These are phyloP conservation scores for Plectropomus leopardus DNA, from an alignment of 2,113 vertebrate species.

Conservation along the genomic window DNA sequence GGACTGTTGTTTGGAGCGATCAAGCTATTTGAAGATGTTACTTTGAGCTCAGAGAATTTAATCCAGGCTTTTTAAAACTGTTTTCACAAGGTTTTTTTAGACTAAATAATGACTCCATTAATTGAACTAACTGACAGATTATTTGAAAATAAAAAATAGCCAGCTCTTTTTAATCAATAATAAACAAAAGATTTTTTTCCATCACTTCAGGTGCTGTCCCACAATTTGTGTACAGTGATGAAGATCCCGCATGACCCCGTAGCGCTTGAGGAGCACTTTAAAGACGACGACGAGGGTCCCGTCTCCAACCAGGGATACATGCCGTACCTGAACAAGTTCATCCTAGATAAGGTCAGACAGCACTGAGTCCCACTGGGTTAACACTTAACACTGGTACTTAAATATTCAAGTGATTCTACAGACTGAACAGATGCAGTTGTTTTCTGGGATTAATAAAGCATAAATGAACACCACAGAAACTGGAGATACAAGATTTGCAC, in stretches of 20 bases:
- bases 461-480: not conserved
- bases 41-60: not conserved
- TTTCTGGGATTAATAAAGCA: too few species aligned
- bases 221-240: constrained; percentile 96
- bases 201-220: constrained; percentile 92
- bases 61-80: too few species aligned
- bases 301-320: constrained; percentile 99
- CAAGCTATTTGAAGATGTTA: not conserved
- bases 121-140: not conserved
- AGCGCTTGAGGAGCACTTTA: constrained; percentile 97
- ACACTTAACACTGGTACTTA: too few species aligned
- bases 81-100: not conserved
- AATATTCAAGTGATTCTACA: too few species aligned
- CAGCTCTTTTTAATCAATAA: too few species aligned
- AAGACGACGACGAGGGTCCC: constrained; percentile 96
- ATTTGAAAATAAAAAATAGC: too few species aligned
- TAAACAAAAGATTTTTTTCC: not conserved
- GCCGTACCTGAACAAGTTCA: constrained; percentile 98
- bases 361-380: not conserved
- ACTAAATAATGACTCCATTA: not conserved
- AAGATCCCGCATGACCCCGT: constrained; percentile 96
- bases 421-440: too few species aligned
- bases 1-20: not conserved
- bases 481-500: not conserved
- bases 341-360: constrained; percentile 92